Base-by-base conservation (phyloP, 2,888 invertebrate genomes). In the Scaptodrosophila latifasciaeformis region DNA sequence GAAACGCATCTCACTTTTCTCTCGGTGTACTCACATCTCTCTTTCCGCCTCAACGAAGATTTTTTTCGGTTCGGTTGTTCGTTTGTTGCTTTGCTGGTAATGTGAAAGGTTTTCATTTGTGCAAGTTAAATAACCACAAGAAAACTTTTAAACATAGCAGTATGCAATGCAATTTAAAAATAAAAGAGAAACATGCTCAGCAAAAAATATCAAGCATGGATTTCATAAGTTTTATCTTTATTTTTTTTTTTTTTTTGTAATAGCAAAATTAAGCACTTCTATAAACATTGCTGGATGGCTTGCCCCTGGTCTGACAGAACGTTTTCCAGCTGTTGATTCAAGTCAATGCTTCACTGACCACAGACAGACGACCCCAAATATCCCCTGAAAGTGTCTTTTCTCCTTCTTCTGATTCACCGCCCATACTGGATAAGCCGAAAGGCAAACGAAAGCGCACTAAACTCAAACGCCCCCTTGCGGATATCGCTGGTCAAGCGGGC, bases 271-370 rank as follows among this genome's bases (percentile, higher is more conserved):
- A n/a, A n/a, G n/a, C n/a, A n/a, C n/a, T n/a, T n/a, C n/a, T n/a
- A n/a, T n/a, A n/a, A n/a, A n/a, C n/a, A n/a, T n/a, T n/a, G n/a
- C n/a, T n/a, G n/a, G n/a, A n/a, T n/a, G n/a, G n/a, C n/a, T n/a
- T n/a, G n/a, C 60, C 37, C 18, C 15, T 37, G 37, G 17, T 67
- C 55, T 72, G 66, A 52, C 72, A 54, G 50, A n/a, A 53, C 58
- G 48, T 40, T 64, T 62, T 74, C 64, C 72, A 79, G 77, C 72
- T 79, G 79, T 72, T 72, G 72, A 72, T 72, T 64, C 69, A 54
- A 49, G 53, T 57, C 46, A 62, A 65, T 67, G 78, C 70, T 70
- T 74, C 71, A 75, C 43, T 71, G 67, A 31, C 15, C 18, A 9
- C 17, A 37, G 17, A 37, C 37, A 37, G 17, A 7, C 37, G 18